phyloP scores from a whole-genome alignment of 1,140 invertebrate genomes.

The Oscheius sp. region DNA sequence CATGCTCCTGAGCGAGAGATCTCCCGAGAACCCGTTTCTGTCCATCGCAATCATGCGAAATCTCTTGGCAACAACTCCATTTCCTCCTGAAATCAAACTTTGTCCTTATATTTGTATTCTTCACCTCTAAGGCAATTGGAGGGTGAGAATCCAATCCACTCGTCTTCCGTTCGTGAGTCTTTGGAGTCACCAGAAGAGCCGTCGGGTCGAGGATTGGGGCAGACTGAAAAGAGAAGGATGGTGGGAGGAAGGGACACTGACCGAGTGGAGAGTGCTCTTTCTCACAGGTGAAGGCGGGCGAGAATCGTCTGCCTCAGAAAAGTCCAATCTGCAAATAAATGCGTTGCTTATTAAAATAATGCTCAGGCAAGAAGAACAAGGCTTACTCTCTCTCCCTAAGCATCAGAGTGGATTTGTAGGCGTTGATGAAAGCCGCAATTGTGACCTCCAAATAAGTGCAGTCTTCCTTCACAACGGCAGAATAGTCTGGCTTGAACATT shows the following conservation, averaged over 20 bases:
- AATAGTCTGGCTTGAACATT: slow-evolving; percentile 41
- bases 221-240: not conserved
- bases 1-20: too few species aligned
- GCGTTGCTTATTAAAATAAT: slow-evolving; percentile 1
- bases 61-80: too few species aligned
- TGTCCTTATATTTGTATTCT: too few species aligned
- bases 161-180: slow-evolving; percentile 11
- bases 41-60: too few species aligned
- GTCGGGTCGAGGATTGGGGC: slow-evolving; percentile 23
- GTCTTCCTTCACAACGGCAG: slow-evolving; percentile 37
- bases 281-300: not conserved
- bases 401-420: slow-evolving; percentile 39
- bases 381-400: slow-evolving; percentile 35
- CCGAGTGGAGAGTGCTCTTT: slow-evolving; percentile 1
- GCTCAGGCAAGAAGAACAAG: not conserved
- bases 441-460: slow-evolving; percentile 44
- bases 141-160: too few species aligned
- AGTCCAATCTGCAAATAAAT: not conserved
- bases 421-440: slow-evolving; percentile 36
- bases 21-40: too few species aligned
- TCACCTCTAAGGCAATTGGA: too few species aligned
- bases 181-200: slow-evolving; percentile 16
- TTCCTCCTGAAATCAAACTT: too few species aligned
- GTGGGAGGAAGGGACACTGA: too few species aligned
- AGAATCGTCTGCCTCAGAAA: not conserved